Conservation (phyloP, 2,888 invertebrate genomes). For the Stenodera caucasica region DNA sequence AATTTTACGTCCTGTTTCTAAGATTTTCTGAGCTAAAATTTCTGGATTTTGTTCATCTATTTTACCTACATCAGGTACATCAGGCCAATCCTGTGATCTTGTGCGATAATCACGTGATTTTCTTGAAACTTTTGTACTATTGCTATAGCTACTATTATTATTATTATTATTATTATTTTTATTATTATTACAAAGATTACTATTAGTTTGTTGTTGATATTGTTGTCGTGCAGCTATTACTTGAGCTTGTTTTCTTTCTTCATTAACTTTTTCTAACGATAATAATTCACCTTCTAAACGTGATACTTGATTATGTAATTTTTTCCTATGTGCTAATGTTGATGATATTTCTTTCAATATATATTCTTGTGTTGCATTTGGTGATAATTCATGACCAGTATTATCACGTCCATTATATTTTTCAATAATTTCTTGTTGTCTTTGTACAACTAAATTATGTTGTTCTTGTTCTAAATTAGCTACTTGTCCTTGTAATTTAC, state of each 20-base stretch:
- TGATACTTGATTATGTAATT: conserved; percentile 78
- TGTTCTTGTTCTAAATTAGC: conserved; percentile 76
- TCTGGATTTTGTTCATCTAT: conserved; percentile 93
- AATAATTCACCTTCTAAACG: conserved; percentile 78
- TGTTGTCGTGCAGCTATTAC: conserved; percentile 45
- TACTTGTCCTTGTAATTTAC: conserved; percentile 83
- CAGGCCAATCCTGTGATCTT: conserved; percentile 89
- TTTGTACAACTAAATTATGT: conserved; percentile 68
- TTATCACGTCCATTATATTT: conserved; percentile 65
- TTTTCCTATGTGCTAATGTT: conserved; percentile 80
- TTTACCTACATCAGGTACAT: conserved; percentile 85
- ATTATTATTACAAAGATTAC: background rate
- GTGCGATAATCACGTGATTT: conserved; percentile 73
- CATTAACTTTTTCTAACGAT: conserved; percentile 71
- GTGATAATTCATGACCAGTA: conserved; percentile 63
- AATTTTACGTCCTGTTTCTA: conserved; percentile 86
- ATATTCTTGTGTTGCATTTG: conserved; percentile 75
- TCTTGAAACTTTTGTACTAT: conserved; percentile 55
- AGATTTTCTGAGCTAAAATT: conserved; percentile 83
- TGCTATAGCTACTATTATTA: background rate
- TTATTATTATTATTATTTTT: background rate
- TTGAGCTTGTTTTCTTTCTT: conserved; percentile 62
- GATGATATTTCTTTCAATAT: conserved; percentile 85
- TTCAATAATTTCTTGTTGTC: conserved; percentile 76
- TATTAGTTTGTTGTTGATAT: background rate